These are phyloP conservation scores for Saimiri boliviensis DNA, from an alignment of 2,113 vertebrate genomes.

Conservation along the genomic window DNA sequence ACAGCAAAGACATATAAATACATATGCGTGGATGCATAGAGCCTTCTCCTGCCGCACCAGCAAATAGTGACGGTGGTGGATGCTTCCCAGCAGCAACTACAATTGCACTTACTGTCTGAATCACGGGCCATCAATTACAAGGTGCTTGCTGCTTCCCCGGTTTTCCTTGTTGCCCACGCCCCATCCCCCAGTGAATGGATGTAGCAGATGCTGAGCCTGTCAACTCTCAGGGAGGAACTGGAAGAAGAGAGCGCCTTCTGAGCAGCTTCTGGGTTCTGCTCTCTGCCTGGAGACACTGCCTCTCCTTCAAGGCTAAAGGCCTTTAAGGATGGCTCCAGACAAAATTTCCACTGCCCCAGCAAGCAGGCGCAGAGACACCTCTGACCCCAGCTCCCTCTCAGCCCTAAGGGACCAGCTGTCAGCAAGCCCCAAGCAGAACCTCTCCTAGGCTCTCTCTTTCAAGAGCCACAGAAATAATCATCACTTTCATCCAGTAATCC, in stretches of 20 bases:
- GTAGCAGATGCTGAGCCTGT: background rate
- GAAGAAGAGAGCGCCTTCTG: too few relatives aligned
- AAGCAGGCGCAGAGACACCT: background rate
- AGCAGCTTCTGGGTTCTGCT: background rate
- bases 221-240: background rate
- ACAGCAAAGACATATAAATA: background rate
- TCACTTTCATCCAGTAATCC: background rate
- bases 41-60: fast-evolving
- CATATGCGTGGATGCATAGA: fast-evolving
- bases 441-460: background rate
- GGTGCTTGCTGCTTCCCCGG: fast-evolving
- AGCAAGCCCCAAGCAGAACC: background rate
- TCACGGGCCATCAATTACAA: fast-evolving
- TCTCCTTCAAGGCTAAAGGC: background rate
- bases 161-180: background rate
- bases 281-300: background rate
- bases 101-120: background rate
- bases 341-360: background rate
- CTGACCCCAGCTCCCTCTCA: background rate
- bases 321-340: background rate
- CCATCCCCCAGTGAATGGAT: background rate
- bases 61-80: fast-evolving
- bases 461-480: background rate
- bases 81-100: background rate
- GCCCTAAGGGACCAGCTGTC: background rate